Evolutionary conservation across 2,888 invertebrate species (phyloP), one percentile per base, ranked within the genome.

Genomic region (Prenolepis imparis): DNA sequence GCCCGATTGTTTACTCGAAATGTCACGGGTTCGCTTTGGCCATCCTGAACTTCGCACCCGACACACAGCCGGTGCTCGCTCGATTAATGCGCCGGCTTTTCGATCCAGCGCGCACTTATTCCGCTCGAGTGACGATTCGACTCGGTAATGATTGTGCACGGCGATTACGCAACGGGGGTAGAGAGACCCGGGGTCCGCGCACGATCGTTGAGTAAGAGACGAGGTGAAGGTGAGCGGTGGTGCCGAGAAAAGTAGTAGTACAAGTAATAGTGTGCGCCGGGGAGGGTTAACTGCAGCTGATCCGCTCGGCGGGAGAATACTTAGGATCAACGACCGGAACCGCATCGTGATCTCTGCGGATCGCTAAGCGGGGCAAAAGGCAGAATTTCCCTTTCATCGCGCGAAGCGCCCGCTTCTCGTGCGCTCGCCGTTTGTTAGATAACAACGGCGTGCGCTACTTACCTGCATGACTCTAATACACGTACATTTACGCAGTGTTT

Each of bases 191-290:
- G 66, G 18, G 78, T 36, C 55, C 77, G 66, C 32, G 18, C 83
- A 39, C 84, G 86, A 90, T 90, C 85, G 89, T 91, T 91, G 91
- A 85, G 90, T 89, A 90, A 90, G 89, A 90, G 88, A 88, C 86
- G 91, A 92, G 91, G 92, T 92, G 92, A 91, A 91, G 91, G 91
- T 91, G 90, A 92, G 89, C 91, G 83, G 88, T 87, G 83, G 59
- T 85, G 66, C 72, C 84, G 84, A 86, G 86, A 87, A 88, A 77
- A 83, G 86, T 77, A 85, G 63, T 28, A n/a, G 73, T 15, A 32
- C 32, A 41, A 64, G 32, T 41, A 28, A 21, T 28, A 36, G 63
- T n/a, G 64, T 8, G n/a, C 64, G 70, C 52, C 21, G 64, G 67
- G 77, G 77, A 67, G 70, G 77, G 28, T 63, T 44, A 82, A 82